A percentile compares a stretch with the other conserved stretches of the same genome.
These are phyloP conservation scores for Ranitomeya variabilis DNA, from an alignment of 2,113 vertebrate genomes.

Conservation along the genomic window DNA sequence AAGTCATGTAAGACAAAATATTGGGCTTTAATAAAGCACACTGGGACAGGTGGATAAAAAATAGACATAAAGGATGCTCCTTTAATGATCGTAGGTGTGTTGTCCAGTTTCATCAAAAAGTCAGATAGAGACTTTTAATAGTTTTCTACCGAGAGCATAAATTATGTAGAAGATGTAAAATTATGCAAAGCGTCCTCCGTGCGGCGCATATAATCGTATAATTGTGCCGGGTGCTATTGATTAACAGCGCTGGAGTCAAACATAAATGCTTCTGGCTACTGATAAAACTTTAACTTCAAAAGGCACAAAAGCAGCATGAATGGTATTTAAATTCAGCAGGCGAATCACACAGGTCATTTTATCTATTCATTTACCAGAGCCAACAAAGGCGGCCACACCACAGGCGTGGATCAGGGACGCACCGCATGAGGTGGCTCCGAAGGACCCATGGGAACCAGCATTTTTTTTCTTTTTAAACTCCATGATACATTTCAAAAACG, in stretches of 20 bases:
- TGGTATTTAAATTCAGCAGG: slow-evolving; percentile 58
- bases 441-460: neutral
- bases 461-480: slow-evolving; percentile 6
- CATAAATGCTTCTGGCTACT: slow-evolving; percentile 57
- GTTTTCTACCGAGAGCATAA: slow-evolving; percentile 58
- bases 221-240: slow-evolving; percentile 55
- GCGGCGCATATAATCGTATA: slow-evolving; percentile 41
- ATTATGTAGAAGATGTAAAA: slow-evolving; percentile 66
- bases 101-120: slow-evolving; percentile 47
- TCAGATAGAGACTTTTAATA: slow-evolving; percentile 18
- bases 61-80: slow-evolving; percentile 45
- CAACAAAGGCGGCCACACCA: slow-evolving; percentile 37
- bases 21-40: neutral
- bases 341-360: slow-evolving; percentile 50
- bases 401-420: slow-evolving; percentile 34
- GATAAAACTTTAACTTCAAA: slow-evolving; percentile 58
- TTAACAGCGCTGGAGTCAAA: slow-evolving; percentile 52
- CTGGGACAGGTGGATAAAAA: neutral
- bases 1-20: neutral
- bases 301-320: slow-evolving; percentile 21
- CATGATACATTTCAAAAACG: neutral
- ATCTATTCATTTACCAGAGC: slow-evolving; percentile 51
- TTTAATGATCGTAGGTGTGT: slow-evolving; percentile 62
- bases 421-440: slow-evolving; percentile 4
- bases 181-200: slow-evolving; percentile 62